A percentile compares a stretch with the other conserved stretches of the same genome.
phyloP scores from a whole-genome alignment of 2,888 invertebrate species.

The Rhorus exstirpatorius region DNA sequence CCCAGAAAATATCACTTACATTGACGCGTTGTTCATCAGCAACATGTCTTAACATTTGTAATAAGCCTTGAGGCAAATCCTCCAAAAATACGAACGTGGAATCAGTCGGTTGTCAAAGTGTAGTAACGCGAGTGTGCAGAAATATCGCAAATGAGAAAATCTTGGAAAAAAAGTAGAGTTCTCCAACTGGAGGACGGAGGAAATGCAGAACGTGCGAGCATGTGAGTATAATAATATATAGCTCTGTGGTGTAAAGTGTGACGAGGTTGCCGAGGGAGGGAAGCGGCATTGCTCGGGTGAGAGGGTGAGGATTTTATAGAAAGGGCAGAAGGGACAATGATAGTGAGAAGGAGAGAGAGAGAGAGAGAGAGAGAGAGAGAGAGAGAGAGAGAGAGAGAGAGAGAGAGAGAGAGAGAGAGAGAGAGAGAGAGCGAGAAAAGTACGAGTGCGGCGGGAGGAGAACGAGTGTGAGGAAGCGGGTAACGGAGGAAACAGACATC shows the following conservation, averaged over 20 bases:
- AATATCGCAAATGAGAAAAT: constrained; percentile 14
- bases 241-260: constrained; percentile 18
- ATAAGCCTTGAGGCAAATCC: neutral
- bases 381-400: constrained; percentile 51
- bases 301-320: constrained; percentile 30
- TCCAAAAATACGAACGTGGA: neutral
- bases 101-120: neutral
- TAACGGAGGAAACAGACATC: constrained; percentile 77
- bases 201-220: constrained; percentile 49
- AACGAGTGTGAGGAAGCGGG: constrained; percentile 69
- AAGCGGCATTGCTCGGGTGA: constrained; percentile 21
- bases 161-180: constrained; percentile 17
- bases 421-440: no score
- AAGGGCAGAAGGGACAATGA: constrained; percentile 58
- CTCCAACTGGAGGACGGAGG: constrained; percentile 28
- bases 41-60: neutral
- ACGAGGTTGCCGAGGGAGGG: constrained; percentile 55
- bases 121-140: neutral
- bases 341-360: constrained; percentile 63
- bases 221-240: constrained; percentile 45
- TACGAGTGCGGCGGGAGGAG: constrained; percentile 61
- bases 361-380: constrained; percentile 69
- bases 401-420: constrained; percentile 67
- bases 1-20: no score
- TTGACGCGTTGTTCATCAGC: no score